Evolutionary conservation across 2,888 invertebrate genomes (phyloP).

Genomic region (Cheilosia impressa): DNA sequence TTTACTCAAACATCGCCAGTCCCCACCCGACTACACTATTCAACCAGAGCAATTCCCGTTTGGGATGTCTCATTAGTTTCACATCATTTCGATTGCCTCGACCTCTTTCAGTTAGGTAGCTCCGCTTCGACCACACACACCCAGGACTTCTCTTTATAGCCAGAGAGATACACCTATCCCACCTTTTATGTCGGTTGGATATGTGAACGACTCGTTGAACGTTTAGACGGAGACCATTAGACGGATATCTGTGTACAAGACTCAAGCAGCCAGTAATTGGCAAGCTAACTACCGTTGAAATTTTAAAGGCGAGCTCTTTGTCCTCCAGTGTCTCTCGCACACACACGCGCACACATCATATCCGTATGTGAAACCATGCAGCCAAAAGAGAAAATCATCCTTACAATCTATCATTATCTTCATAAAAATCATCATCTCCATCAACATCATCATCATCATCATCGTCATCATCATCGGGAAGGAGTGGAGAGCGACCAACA

Average conservation of each 20-base stretch:
- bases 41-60: conserved; percentile 28
- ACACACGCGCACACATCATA: not conserved
- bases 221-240: conserved; percentile 24
- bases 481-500: not conserved
- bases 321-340: not conserved
- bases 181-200: conserved; percentile 34
- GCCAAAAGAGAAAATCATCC: conserved; percentile 13
- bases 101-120: not conserved
- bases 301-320: conserved; percentile 38
- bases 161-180: not conserved
- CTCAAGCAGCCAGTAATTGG: conserved; percentile 52
- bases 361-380: conserved; percentile 34
- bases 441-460: not conserved
- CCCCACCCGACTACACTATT: not conserved
- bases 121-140: conserved; percentile 1
- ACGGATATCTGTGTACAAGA: conserved; percentile 4
- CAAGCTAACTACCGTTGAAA: conserved; percentile 36
- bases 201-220: conserved; percentile 44
- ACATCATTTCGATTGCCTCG: conserved; percentile 62
- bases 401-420: conserved; percentile 21
- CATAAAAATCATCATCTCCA: conserved; percentile 13
- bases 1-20: not conserved
- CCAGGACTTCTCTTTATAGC: conserved; percentile 6
- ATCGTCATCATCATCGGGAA: not conserved
- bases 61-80: conserved; percentile 72